Evolutionary conservation across 2,113 vertebrate genomes (phyloP), one percentile per base, ranked within the genome.

Genomic region (Gnathonemus echidnorhynchus): DNA sequence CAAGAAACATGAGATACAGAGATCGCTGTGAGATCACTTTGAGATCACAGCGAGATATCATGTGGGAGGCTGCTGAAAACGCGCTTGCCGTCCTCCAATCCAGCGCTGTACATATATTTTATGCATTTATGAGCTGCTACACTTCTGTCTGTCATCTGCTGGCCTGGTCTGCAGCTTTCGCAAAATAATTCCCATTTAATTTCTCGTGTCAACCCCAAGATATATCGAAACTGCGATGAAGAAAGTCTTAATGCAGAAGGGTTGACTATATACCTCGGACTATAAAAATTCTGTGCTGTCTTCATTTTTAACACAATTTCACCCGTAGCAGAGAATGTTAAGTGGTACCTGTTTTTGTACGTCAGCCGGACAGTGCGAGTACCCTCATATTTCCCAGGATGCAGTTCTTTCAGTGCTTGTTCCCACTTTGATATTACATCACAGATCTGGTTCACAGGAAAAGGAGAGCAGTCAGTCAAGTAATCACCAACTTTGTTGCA

Each of bases 361-460:
- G 95, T 97, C 19, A 98, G 91, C 58, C 97, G 97, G 52, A 98
- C 97, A 50, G 96, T 98, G 89, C 97, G 95, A 27, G 97, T 97
- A 66, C 96, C 96, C 92, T 98, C 97, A 6, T 97, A 97, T 92
- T 98, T 98, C 89, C 97, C 97, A 10, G 96, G 97, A 89, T 97
- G 96, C 91, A 97, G 87, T 91, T 98, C 97, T 93, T 97, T 98
- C 35, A 98, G 93, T 11, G 97, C 96, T 94, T 97, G 97, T 92
- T 98, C 97, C 97, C 97, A 98, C 90, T 97, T 98, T 77, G 97
- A 98, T 94, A 98, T 98, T 3, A 98, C 96, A 91, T 98, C 97
- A 93, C 97, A 98, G 92, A 98, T 97, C 97, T 98, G 89, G n/a
- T 7, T 85, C 88, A 92, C 66, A 35, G 3, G 56, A 56, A 89